Conservation (phyloP, 1,140 invertebrate genomes). For the Bombyx mori region ASM3026992v2 NC_085123.1:9049501-9050000, state of each 20-base stretch:
- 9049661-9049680: too few relatives aligned
- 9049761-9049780: slow-evolving; percentile 16
- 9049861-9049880: slow-evolving; percentile 65
- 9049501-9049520: too few relatives aligned
- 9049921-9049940: slow-evolving; percentile 37
- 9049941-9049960: slow-evolving; percentile 3
- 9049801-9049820: slow-evolving; percentile 52
- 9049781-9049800: slow-evolving; percentile 35
- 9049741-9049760: neutral
- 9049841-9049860: slow-evolving; percentile 59
- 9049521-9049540: too few relatives aligned
- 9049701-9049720: too few relatives aligned
- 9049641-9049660: too few relatives aligned
- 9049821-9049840: slow-evolving; percentile 43
- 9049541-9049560: too few relatives aligned
- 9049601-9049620: neutral
- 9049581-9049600: neutral
- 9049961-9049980: neutral
- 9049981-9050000: neutral
- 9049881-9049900: slow-evolving; percentile 59
- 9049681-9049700: too few relatives aligned
- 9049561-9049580: too few relatives aligned
- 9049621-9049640: too few relatives aligned
- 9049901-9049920: slow-evolving; percentile 60
- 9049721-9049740: too few relatives aligned